A percentile compares a stretch with the other conserved stretches of the same genome.
phyloP scores from a whole-genome alignment of 2,888 invertebrate genomes.

The Epistrophella euchroma region DNA sequence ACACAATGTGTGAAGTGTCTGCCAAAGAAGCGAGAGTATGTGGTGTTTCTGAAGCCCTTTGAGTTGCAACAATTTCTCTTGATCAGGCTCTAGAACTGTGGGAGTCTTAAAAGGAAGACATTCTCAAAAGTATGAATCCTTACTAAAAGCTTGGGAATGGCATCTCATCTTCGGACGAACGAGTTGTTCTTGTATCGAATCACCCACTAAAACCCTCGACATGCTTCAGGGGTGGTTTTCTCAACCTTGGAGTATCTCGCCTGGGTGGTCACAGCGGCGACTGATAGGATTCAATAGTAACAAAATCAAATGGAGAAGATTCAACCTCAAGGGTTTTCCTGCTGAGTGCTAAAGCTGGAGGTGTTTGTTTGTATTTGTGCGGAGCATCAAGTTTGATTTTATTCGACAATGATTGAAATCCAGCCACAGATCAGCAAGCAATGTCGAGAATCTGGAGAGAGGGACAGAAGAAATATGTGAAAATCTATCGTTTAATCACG shows the following conservation, averaged over 20 bases:
- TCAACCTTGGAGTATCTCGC: slow-evolving; percentile 81
- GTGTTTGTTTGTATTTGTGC: slow-evolving; percentile 88
- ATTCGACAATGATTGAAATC: slow-evolving; percentile 91
- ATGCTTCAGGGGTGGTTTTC: slow-evolving; percentile 85
- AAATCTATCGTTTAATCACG: slow-evolving; percentile 86
- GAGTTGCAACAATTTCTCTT: slow-evolving; percentile 85
- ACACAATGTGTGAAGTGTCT: slow-evolving; percentile 87
- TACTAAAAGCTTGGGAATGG: slow-evolving; percentile 78
- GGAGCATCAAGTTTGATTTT: slow-evolving; percentile 88
- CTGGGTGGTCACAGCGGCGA: slow-evolving; percentile 87
- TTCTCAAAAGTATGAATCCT: slow-evolving; percentile 75
- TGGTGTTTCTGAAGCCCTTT: slow-evolving; percentile 86
- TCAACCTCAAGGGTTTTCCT: slow-evolving; percentile 85
- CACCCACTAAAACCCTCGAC: slow-evolving; percentile 88
- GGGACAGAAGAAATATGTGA: slow-evolving; percentile 87
- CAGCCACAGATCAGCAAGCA: slow-evolving; percentile 87
- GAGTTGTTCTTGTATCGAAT: slow-evolving; percentile 87
- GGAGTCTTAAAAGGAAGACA: slow-evolving; percentile 79
- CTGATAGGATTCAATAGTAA: slow-evolving; percentile 85
- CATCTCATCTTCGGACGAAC: slow-evolving; percentile 84
- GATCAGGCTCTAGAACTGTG: slow-evolving; percentile 84
- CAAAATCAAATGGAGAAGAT: slow-evolving; percentile 85
- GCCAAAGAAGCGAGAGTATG: slow-evolving; percentile 87
- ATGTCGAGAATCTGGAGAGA: slow-evolving; percentile 89
- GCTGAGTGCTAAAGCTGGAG: slow-evolving; percentile 89